Evolutionary conservation across 2,888 invertebrate species (phyloP), one percentile per base, ranked within the genome.

Genomic region (Unio delphinus): DNA sequence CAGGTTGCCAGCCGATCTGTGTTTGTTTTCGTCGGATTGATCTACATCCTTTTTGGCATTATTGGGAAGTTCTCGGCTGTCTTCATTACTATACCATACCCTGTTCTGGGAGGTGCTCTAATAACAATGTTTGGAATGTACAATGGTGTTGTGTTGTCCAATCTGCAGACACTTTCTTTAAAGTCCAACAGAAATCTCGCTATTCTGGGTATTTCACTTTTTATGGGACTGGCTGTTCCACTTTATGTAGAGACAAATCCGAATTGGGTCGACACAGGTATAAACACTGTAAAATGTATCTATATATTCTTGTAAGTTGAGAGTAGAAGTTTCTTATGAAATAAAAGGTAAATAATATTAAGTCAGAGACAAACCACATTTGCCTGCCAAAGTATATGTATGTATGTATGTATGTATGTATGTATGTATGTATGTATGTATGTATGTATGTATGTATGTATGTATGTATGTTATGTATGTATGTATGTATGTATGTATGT

Each of bases 171-270:
- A 61, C 15, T 67, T 26, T 61, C 61, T 18, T 90, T 96, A 75
- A 94, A 94, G 88, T 95, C 95, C 57, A 92, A 95, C 0, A 91
- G 96, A 65, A 96, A 96, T 91, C 92, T 96, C 65, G 95, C 74
- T 89, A 95, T 96, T 79, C 92, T 96, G 55, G 96, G 96, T 26
- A 93, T 96, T 84, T 95, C 96, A 5, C 92, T 96, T 72, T 95
- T 96, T 91, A 94, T 95, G 83, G 96, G 96, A 3, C 89, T 96
- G 91, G 92, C 87, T 61, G 73, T 90, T 34, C 87, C 87, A 4
- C 70, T 67, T 4, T 78, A 68, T 65, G 67, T 68, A 11, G 65
- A 75, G 59, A 67, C 65, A 18, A 66, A 68, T 0, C 57, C 69
- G 5, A 58, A 64, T 30, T 70, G 75, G 15, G 45, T 78, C 17